Conservation (phyloP, 2,888 invertebrate genomes). For the Lypha dubia region DNA sequence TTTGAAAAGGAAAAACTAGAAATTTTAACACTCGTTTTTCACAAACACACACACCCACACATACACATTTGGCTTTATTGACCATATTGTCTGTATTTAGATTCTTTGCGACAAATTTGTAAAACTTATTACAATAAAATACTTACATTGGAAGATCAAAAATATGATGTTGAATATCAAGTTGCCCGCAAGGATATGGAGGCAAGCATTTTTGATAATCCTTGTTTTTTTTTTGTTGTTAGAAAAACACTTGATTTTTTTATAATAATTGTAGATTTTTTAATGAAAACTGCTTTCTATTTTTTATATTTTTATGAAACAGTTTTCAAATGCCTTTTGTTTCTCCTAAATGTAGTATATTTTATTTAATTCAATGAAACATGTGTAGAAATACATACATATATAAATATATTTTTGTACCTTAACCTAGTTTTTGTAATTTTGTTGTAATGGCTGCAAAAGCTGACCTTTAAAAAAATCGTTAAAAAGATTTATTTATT, state of each 20-base stretch:
- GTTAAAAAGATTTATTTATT: conserved; percentile 18
- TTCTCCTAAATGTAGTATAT: conserved; percentile 51
- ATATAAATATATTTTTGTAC: conserved; percentile 28
- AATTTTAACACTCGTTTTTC: neutral
- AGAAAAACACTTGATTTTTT: conserved; percentile 38
- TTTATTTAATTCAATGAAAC: conserved; percentile 20
- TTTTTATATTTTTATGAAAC: conserved; percentile 42
- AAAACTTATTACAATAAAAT: conserved; percentile 82
- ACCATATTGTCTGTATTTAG: conserved; percentile 76
- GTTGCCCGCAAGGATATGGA: conserved; percentile 97
- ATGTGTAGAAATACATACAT: conserved; percentile 57
- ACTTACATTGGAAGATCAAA: conserved; percentile 85
- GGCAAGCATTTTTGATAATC: conserved; percentile 86
- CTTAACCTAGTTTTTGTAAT: conserved; percentile 23
- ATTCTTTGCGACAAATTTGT: conserved; percentile 81
- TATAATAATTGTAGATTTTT: conserved; percentile 36
- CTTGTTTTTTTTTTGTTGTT: conserved; percentile 69
- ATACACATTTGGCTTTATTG: conserved; percentile 36
- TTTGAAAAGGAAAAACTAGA: neutral
- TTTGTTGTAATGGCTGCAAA: neutral
- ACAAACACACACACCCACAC: too few relatives aligned
- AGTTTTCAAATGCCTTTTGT: conserved; percentile 44
- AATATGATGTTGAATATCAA: conserved; percentile 99
- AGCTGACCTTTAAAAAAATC: conserved; percentile 36
- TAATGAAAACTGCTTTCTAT: conserved; percentile 42